Conservation (phyloP, 2,888 invertebrate species). For the Morpho deidamia region DNA sequence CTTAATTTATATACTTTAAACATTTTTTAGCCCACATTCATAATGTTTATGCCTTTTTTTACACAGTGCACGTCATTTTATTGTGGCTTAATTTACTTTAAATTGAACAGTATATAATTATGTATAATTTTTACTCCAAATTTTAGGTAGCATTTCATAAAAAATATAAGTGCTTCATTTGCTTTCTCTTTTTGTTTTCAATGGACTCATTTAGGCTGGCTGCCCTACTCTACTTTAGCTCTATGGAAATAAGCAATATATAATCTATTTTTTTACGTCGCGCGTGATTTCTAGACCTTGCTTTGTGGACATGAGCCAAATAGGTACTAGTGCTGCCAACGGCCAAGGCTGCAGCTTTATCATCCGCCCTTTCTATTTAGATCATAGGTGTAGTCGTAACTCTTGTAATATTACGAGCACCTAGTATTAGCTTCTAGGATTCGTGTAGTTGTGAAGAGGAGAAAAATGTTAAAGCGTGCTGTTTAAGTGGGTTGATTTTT, state of each 20-base stretch:
- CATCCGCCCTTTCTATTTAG: conserved; percentile 39
- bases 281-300: conserved; percentile 32
- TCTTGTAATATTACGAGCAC: conserved; percentile 18
- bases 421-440: conserved; percentile 23
- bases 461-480: conserved; percentile 1
- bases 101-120: too few relatives aligned
- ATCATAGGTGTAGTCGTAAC: conserved; percentile 26
- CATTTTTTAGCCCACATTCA: too few relatives aligned
- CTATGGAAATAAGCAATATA: conserved; percentile 9
- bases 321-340: conserved; percentile 51
- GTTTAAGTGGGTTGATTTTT: conserved; percentile 19
- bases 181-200: too few relatives aligned
- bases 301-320: conserved; percentile 55
- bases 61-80: too few relatives aligned
- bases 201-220: too few relatives aligned
- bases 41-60: too few relatives aligned
- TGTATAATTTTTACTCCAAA: too few relatives aligned
- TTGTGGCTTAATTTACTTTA: too few relatives aligned
- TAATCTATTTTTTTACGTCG: conserved; percentile 30
- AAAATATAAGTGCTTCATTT: too few relatives aligned
- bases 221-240: too few relatives aligned
- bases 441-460: conserved; percentile 6
- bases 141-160: too few relatives aligned
- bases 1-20: too few relatives aligned
- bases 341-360: conserved; percentile 69